A percentile compares a stretch with the other conserved stretches of the same genome.
phyloP scores from a whole-genome alignment of 2,888 invertebrate species.

The Mamestra brassicae region DNA sequence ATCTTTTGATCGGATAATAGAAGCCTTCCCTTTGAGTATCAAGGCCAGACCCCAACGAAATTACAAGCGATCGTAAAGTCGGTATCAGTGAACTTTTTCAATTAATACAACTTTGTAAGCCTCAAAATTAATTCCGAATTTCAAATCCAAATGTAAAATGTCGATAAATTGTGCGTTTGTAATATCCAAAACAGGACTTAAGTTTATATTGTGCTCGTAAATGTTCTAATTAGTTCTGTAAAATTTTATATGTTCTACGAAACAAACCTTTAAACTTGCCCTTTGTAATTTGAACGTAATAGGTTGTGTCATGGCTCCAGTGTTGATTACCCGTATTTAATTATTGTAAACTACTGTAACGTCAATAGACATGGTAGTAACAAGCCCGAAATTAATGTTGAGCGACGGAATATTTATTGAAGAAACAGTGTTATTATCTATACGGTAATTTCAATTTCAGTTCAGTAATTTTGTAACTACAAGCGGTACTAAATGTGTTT shows the following conservation, averaged over 20 bases:
- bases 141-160: constrained; percentile 27
- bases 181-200: constrained; percentile 31
- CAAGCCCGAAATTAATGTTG: constrained; percentile 30
- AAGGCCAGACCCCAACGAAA: constrained; percentile 38
- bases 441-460: constrained; percentile 22
- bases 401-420: constrained; percentile 31
- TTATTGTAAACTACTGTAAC: constrained; percentile 46
- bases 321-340: constrained; percentile 53
- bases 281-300: constrained; percentile 46
- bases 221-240: constrained; percentile 50
- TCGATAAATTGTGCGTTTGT: constrained; percentile 34
- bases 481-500: not conserved
- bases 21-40: constrained; percentile 31
- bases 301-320: constrained; percentile 33
- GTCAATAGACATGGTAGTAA: constrained; percentile 36
- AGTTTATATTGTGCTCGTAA: constrained; percentile 47
- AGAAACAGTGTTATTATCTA: constrained; percentile 39
- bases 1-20: constrained; percentile 40
- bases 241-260: constrained; percentile 29
- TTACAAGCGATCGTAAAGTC: constrained; percentile 37
- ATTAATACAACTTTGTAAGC: constrained; percentile 46
- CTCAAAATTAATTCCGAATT: constrained; percentile 43
- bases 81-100: constrained; percentile 56
- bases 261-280: constrained; percentile 39
- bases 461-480: not conserved